Evolutionary conservation across 2,888 invertebrate species (phyloP).

Genomic region (Eupithecia inturbata): DNA sequence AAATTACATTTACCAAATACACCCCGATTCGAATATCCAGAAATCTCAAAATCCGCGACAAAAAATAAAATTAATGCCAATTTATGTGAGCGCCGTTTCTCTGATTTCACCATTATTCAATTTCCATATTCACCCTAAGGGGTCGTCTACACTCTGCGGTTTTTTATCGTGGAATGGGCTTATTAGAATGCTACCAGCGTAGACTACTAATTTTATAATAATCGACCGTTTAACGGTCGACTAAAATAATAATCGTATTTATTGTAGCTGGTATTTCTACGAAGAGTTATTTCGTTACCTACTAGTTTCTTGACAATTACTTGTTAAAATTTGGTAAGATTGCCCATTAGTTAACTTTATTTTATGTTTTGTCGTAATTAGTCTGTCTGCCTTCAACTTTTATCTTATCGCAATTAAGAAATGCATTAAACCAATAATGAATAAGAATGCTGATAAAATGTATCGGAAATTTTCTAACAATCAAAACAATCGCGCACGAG

Average conservation of each 20-base stretch:
- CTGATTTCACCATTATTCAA: slow-evolving; percentile 45
- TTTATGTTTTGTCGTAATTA: background rate
- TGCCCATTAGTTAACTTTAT: background rate
- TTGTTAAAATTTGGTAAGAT: background rate
- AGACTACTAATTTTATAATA: background rate
- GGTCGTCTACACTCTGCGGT: background rate
- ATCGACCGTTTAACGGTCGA: background rate
- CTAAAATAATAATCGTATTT: background rate
- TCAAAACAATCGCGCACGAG: background rate
- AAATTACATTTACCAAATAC: slow-evolving; percentile 34
- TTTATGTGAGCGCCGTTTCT: slow-evolving; percentile 33
- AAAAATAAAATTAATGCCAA: slow-evolving; percentile 38
- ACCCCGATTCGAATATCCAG: slow-evolving; percentile 30
- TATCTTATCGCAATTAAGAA: background rate
- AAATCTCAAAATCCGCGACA: slow-evolving; percentile 29
- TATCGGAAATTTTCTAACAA: background rate
- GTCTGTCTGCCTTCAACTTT: background rate
- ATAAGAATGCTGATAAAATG: background rate
- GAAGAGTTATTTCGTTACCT: background rate
- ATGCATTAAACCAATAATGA: too few relatives aligned
- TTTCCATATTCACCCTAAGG: slow-evolving; percentile 39
- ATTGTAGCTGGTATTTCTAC: background rate
- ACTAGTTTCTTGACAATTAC: background rate
- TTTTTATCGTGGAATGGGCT: background rate
- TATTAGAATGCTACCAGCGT: background rate